Evolutionary conservation across 2,888 invertebrate genomes (phyloP), one percentile per base, ranked within the genome.

Genomic region (Protophormia terraenovae): DNA sequence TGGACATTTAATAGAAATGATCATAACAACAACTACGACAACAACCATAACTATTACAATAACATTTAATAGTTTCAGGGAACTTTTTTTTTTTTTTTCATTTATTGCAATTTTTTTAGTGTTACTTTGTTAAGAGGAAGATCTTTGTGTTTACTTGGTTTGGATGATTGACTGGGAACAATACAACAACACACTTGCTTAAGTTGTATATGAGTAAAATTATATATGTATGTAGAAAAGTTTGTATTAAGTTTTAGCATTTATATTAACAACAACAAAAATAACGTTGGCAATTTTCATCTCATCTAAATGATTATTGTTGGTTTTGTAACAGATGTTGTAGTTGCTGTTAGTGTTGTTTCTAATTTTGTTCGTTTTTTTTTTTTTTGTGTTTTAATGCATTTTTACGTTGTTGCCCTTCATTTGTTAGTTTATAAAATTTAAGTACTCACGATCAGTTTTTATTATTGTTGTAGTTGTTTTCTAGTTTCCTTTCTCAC

Each of bases 381-480:
- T 53, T 79, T 53, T 60, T 53, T 82, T 76, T 10, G 22, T 14
- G n/a, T n/a, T n/a, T n/a, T 24, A 7, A 2, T 50, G 32, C 24
- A 14, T 6, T 53, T 41, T 58, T 60, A 14, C 24, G 47, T 24
- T 75, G 64, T 22, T 69, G 60, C 83, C 83, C 83, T 83, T 83
- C 72, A 73, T 83, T 67, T 78, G 47, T 41, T 50, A 73, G 78
- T 67, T 83, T 58, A 75, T 81, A 72, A 83, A 78, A 72, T 72
- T 78, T 83, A 72, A 83, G 73, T 83, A 79, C 73, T 79, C 83
- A 80, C 84, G 79, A 80, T 32, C 80, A 60, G n/a, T 71, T 66
- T 14, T 38, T 47, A 16, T 32, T 64, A 12, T 24, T 38, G 12
- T 29, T 72, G 4, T 47, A 24, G 41, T 32, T 53, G 4, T 69